Percentiles rank a stretch among this genome's conserved stretches.
phyloP scores from a whole-genome alignment of 2,113 vertebrate genomes.

The Pachycephala philippinensis region DNA sequence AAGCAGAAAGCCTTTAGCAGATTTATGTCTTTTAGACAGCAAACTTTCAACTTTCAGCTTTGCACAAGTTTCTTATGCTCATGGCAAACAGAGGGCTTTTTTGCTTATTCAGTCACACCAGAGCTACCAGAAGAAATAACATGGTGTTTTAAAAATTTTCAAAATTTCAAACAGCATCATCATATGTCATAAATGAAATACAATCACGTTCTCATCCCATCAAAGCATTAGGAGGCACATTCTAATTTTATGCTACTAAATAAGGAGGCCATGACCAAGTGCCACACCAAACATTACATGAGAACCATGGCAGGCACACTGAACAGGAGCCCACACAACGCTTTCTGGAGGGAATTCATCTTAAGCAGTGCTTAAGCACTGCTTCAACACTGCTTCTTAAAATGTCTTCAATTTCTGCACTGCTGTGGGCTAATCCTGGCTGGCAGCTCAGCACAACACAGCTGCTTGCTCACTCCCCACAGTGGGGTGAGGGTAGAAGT shows the following conservation, averaged over 20 bases:
- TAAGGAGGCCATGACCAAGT: background rate
- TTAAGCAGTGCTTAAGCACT: background rate
- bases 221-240: background rate
- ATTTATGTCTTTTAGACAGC: background rate
- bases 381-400: fast-evolving
- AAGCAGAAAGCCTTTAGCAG: background rate
- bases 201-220: background rate
- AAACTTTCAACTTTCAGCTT: background rate
- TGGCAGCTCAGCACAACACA: background rate
- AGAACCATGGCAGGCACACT: background rate
- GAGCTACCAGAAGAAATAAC: background rate
- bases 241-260: background rate
- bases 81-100: background rate
- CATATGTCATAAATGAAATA: background rate
- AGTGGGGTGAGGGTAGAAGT: background rate
- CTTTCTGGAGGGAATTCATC: background rate
- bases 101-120: background rate
- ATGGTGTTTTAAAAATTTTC: background rate
- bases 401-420: background rate
- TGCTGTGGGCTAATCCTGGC: background rate
- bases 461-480: background rate
- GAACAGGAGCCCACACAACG: background rate
- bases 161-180: background rate
- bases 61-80: background rate
- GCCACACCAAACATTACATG: background rate